Conservation (phyloP, 2,797 vertebrate species). For the Holocentrus rufus region DNA sequence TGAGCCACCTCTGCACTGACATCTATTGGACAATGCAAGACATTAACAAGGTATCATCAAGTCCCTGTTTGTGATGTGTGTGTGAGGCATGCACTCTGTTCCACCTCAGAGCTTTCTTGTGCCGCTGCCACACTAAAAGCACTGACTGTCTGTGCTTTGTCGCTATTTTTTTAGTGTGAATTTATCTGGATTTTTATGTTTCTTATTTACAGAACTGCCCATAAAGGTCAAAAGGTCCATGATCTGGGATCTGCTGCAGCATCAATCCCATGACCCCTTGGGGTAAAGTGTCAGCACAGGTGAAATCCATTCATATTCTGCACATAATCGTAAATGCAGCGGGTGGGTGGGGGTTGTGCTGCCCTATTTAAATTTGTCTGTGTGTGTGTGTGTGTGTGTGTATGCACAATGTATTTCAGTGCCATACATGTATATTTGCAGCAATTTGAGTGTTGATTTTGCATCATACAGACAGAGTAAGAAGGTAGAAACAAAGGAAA, state of each 20-base stretch:
- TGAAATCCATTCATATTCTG: slow-evolving; percentile 27
- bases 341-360: neutral
- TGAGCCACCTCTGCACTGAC: slow-evolving; percentile 15
- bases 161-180: slow-evolving; percentile 27
- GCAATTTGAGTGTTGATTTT: neutral
- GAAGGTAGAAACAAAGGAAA: slow-evolving; percentile 11
- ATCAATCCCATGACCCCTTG: slow-evolving; percentile 38
- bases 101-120: slow-evolving; percentile 5
- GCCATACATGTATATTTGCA: neutral
- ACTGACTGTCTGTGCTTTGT: slow-evolving; percentile 32
- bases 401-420: neutral
- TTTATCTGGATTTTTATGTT: slow-evolving; percentile 18
- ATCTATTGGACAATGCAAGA: slow-evolving; percentile 26
- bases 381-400: neutral
- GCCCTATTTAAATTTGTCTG: neutral
- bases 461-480: neutral
- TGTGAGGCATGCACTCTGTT: neutral
- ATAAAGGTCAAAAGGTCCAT: slow-evolving; percentile 49
- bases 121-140: neutral
- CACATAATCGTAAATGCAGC: neutral
- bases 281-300: slow-evolving; percentile 35
- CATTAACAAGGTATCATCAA: neutral
- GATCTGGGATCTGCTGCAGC: slow-evolving; percentile 26
- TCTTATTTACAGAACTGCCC: slow-evolving; percentile 17
- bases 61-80: neutral